phyloP scores from a whole-genome alignment of 2,113 vertebrate genomes.

The Upupa epops region DNA sequence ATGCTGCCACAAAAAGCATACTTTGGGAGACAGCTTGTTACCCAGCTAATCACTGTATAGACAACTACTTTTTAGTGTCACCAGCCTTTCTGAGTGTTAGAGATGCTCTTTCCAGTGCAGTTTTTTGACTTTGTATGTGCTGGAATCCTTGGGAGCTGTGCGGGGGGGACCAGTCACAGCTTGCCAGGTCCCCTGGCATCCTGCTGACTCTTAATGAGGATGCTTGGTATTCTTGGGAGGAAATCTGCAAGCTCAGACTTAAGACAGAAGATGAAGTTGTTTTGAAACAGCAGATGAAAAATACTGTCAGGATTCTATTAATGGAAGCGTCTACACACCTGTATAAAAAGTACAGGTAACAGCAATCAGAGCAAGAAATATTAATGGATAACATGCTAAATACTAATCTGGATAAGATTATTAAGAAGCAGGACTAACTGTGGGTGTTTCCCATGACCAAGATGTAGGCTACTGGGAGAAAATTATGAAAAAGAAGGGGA shows the following conservation, averaged over 20 bases:
- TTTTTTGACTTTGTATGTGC: neutral
- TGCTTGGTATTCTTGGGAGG: neutral
- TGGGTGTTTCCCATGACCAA: neutral
- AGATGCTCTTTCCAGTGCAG: neutral
- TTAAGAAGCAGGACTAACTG: neutral
- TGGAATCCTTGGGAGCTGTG: rapidly evolving
- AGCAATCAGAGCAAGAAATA: neutral
- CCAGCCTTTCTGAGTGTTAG: neutral
- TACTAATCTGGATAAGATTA: too few species aligned
- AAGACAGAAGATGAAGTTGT: neutral
- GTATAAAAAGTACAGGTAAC: neutral
- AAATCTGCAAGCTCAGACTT: neutral
- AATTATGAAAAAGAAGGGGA: neutral
- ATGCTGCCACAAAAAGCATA: neutral
- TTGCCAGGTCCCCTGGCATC: neutral
- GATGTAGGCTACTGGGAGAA: neutral
- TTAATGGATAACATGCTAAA: neutral
- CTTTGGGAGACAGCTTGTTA: neutral
- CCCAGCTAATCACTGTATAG: neutral
- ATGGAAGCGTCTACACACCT: neutral
- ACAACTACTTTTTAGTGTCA: neutral
- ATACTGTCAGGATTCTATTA: constrained; percentile 27
- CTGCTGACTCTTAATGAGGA: neutral
- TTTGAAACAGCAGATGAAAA: constrained; percentile 31
- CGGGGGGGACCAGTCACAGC: neutral